Conservation (phyloP, 2,888 invertebrate species). For the Epicampocera succincta region DNA sequence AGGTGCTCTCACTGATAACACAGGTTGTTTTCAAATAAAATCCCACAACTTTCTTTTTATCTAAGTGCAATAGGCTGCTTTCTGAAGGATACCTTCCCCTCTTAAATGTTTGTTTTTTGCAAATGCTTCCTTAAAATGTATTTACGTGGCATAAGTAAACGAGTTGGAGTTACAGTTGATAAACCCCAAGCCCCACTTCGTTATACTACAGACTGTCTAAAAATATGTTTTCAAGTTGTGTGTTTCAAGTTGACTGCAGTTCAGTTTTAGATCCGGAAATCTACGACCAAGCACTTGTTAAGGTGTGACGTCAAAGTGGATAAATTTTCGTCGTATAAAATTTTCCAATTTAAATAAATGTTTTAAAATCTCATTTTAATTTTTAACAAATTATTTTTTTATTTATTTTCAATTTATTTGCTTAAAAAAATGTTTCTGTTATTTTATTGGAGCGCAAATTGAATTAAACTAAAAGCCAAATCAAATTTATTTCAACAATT, state of each 20-base stretch:
- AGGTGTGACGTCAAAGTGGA: constrained; percentile 23
- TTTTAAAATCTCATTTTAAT: constrained; percentile 17
- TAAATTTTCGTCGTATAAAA: constrained; percentile 7
- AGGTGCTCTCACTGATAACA: background rate
- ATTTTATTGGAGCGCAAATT: constrained; percentile 50
- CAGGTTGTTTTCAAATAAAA: no score
- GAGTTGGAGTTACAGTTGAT: constrained; percentile 77
- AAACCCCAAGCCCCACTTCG: constrained; percentile 80
- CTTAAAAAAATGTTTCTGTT: constrained; percentile 12
- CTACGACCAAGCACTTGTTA: constrained; percentile 39
- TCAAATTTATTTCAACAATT: constrained; percentile 67
- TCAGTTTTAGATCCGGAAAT: constrained; percentile 7
- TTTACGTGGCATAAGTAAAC: constrained; percentile 13
- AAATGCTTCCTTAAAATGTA: constrained; percentile 11
- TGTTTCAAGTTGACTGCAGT: constrained; percentile 39
- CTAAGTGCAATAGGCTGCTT: no score
- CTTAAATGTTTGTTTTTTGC: background rate
- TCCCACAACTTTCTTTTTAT: no score
- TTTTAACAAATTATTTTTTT: constrained; percentile 2
- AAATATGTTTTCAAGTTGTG: constrained; percentile 21
- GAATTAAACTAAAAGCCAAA: constrained; percentile 70
- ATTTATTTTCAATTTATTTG: constrained; percentile 10
- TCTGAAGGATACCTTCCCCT: background rate
- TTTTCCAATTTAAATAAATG: constrained; percentile 20
- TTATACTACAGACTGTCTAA: constrained; percentile 51